A percentile compares a stretch with the other conserved stretches of the same genome.
These are phyloP conservation scores for Limnodromus scolopaceus DNA, from an alignment of 2,797 vertebrate species.

Conservation along the genomic window DNA sequence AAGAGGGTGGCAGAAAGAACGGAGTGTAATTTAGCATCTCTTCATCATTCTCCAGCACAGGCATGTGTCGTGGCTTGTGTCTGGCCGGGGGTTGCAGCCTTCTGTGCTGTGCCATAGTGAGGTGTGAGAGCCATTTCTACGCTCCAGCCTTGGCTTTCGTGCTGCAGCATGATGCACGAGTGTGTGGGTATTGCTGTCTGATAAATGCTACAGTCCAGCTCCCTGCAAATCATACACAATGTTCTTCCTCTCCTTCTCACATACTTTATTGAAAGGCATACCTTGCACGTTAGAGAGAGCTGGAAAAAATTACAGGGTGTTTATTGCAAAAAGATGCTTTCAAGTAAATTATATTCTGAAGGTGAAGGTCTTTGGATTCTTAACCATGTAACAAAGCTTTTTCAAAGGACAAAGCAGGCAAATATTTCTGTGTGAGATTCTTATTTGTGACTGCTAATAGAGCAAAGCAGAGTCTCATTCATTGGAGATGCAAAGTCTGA, in stretches of 20 bases:
- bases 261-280: neutral
- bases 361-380: neutral
- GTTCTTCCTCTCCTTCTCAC: neutral
- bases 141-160: neutral
- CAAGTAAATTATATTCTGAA: neutral
- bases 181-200: neutral
- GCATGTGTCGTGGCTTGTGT: neutral
- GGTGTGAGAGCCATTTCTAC: neutral
- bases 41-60: accelerated
- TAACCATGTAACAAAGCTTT: neutral
- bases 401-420: neutral
- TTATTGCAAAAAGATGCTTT: neutral
- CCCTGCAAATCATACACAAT: neutral
- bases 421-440: neutral
- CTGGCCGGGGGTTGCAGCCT: neutral
- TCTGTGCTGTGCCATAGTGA: neutral
- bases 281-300: neutral
- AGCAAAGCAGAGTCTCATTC: neutral
- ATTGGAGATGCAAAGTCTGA: neutral
- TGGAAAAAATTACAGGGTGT: neutral
- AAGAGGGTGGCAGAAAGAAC: neutral
- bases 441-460: too few species aligned
- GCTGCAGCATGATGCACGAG: neutral
- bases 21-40: neutral
- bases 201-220: neutral